Conservation (phyloP, 2,888 invertebrate genomes). For the Lamellibrachia satsuma region DNA sequence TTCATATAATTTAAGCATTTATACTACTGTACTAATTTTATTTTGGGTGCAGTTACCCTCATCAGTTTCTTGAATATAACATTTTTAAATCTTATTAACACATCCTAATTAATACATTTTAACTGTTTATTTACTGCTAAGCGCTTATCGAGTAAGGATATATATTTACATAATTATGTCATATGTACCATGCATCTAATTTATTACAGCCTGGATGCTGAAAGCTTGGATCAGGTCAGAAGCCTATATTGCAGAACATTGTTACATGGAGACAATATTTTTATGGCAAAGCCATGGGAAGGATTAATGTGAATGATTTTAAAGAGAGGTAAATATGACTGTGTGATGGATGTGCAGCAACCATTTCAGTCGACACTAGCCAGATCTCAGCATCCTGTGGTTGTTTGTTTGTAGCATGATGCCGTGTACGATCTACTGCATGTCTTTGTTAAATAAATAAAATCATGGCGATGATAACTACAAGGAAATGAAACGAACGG, state of each 20-base stretch:
- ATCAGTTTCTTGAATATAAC: background rate
- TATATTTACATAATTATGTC: background rate
- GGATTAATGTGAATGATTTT: background rate
- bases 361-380: background rate
- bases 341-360: background rate
- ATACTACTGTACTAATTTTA: background rate
- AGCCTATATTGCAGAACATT: background rate
- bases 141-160: background rate
- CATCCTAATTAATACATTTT: background rate
- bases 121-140: background rate
- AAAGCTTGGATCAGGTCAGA: background rate
- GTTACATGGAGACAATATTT: background rate
- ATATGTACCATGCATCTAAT: background rate
- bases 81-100: background rate
- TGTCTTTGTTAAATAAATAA: conserved; percentile 5
- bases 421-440: background rate
- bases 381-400: background rate
- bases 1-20: background rate
- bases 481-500: background rate
- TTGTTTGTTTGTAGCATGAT: background rate
- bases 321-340: background rate
- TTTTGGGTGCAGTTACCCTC: background rate
- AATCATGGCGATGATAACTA: background rate
- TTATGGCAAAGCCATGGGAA: conserved; percentile 7
- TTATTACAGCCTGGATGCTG: background rate